Evolutionary conservation across 1,140 invertebrate genomes (phyloP).

Genomic region (Brachionus plicatilis): DNA sequence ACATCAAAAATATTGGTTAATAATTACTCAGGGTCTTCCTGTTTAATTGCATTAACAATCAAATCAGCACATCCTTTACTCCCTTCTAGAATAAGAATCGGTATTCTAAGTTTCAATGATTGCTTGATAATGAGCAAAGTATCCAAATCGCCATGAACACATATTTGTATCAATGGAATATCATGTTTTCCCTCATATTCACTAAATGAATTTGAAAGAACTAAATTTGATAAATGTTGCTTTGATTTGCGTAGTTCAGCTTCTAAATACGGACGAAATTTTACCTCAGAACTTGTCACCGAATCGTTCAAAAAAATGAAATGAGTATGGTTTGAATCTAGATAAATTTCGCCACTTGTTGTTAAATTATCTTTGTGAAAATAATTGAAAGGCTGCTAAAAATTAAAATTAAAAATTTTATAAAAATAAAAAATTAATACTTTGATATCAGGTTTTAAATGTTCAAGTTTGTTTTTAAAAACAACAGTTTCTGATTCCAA

Average conservation of each 20-base stretch:
- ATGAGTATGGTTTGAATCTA: constrained; percentile 14
- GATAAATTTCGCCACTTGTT: background rate
- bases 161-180: constrained; percentile 52
- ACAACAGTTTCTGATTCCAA: background rate
- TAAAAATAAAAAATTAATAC: background rate
- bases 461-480: background rate
- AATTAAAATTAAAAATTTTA: background rate
- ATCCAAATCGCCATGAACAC: constrained; percentile 55
- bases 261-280: background rate
- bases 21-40: background rate
- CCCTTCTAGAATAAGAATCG: constrained; percentile 54
- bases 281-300: background rate
- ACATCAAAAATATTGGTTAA: too few relatives aligned
- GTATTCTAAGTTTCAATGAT: constrained; percentile 48
- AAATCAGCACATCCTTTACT: constrained; percentile 55
- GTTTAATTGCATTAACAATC: constrained; percentile 48
- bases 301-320: background rate
- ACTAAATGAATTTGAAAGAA: background rate
- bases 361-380: background rate
- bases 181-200: background rate
- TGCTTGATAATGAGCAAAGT: constrained; percentile 50
- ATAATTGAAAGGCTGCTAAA: background rate
- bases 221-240: background rate
- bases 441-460: background rate
- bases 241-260: background rate